Base-by-base conservation (phyloP, 2,113 vertebrate genomes). In the Charadrius vociferus region DNA sequence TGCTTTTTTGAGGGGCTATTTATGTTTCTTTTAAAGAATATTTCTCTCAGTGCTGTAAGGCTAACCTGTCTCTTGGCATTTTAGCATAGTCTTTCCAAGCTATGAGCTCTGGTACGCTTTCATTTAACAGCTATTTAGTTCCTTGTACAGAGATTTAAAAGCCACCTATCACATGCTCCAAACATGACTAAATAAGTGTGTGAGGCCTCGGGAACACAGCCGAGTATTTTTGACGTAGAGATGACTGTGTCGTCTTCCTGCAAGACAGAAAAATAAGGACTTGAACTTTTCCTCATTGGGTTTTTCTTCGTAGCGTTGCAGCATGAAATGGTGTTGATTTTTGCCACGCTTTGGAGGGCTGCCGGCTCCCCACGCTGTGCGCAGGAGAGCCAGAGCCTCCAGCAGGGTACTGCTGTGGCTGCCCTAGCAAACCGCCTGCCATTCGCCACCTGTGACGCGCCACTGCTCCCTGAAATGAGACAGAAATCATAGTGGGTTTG, bases 321-420 rank as follows among this genome's bases (percentile, higher is more conserved):
- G 50, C 52, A 73, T 7, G n/a, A 91, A 91, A 79, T 12, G 10
- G 37, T 75, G 89, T 82, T 18, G 50, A 2, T 58, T 71, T 84
- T 87, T 66, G 62, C 87, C 63, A 18, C 29, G 16, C 26, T 80
- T 70, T 90, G 89, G 94, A 80, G 90, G 74, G 70, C 55, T 80
- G 89, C 87, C 59, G 0, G 70, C 55, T 90, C 12, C 78, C 67
- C 23, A 8, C 16, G 91, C 65, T 43, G 56, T 23, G 55, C 0
- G 0, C 37, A 37, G 86, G 86, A 95, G 34, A 89, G 94, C 66
- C 95, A 82, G 81, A 95, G 67, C 71, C 78, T 82, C n/a, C 71
- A 89, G 84, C 89, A 59, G 45, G 81, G 34, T 4, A 30, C 47
- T 78, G 62, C 84, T 86, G 87, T 27, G 85, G 81, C 70, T 93